Conservation (phyloP, 2,888 invertebrate species). For the Anorthoa munda region DNA sequence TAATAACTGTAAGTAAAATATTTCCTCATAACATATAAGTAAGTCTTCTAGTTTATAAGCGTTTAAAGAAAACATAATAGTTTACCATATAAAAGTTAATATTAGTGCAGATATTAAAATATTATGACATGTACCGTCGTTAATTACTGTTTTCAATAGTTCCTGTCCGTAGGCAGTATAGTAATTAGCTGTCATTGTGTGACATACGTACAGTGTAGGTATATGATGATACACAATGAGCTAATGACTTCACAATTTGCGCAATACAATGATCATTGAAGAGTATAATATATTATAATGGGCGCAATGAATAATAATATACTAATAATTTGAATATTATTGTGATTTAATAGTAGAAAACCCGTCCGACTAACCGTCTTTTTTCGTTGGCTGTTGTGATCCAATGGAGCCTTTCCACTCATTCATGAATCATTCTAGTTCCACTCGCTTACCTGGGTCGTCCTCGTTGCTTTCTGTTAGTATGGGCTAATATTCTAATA, state of each 20-base stretch:
- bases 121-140: constrained; percentile 5
- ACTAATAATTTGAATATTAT: neutral
- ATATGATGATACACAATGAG: constrained; percentile 17
- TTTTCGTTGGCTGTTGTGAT: too few species aligned
- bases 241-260: constrained; percentile 14
- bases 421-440: too few species aligned
- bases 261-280: constrained; percentile 7
- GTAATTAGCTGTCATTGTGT: constrained; percentile 31
- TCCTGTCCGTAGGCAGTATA: constrained; percentile 17
- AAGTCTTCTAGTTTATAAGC: neutral
- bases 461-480: too few species aligned
- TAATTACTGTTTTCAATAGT: constrained; percentile 44
- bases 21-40: too few species aligned
- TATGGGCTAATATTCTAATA: too few species aligned
- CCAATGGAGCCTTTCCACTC: too few species aligned
- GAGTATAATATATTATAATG: neutral
- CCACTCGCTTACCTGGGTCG: too few species aligned
- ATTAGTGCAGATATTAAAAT: neutral
- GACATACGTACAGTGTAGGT: neutral
- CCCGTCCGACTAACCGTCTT: too few species aligned
- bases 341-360: too few species aligned
- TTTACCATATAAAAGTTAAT: neutral
- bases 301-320: neutral
- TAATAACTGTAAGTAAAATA: too few species aligned
- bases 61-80: neutral